A percentile compares a stretch with the other conserved stretches of the same genome.
phyloP scores from a whole-genome alignment of 2,888 invertebrate species.

The Agonopterix heracliana region DNA sequence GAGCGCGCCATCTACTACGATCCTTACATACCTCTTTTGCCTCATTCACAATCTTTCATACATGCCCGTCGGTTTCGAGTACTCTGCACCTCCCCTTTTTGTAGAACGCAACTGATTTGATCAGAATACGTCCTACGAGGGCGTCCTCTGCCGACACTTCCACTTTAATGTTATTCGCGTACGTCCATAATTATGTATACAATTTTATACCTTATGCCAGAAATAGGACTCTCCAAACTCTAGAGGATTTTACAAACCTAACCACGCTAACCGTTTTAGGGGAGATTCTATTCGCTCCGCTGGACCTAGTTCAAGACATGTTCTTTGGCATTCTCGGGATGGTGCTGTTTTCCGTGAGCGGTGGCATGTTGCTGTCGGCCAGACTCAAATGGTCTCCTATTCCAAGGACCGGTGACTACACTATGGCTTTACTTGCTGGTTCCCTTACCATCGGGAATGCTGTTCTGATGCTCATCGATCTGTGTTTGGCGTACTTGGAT shows the following conservation, averaged over 20 bases:
- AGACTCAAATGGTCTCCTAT: slow-evolving; percentile 31
- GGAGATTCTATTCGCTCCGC: slow-evolving; percentile 59
- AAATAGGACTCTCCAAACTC: neutral
- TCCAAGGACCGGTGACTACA: slow-evolving; percentile 52
- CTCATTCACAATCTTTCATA: too few species aligned
- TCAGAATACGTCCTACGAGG: too few species aligned
- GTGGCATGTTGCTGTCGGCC: slow-evolving; percentile 44
- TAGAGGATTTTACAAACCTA: too few species aligned
- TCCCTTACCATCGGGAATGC: slow-evolving; percentile 46
- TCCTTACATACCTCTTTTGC: too few species aligned
- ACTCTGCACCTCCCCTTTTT: too few species aligned
- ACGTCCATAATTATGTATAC: too few species aligned
- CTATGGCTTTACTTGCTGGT: slow-evolving; percentile 37
- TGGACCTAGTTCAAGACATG: slow-evolving; percentile 68
- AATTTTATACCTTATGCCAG: too few species aligned
- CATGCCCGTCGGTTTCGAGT: too few species aligned
- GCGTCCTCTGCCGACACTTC: too few species aligned
- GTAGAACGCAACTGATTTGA: too few species aligned
- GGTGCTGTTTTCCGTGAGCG: slow-evolving; percentile 47
- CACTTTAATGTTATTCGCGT: too few species aligned
- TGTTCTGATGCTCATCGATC: slow-evolving; percentile 54
- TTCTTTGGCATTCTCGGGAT: slow-evolving; percentile 59
- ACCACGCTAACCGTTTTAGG: slow-evolving; percentile 43
- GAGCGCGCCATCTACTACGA: too few species aligned
- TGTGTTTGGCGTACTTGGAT: slow-evolving; percentile 62